Conservation (phyloP, 2,113 vertebrate species). For the Tapirus terrestris region DNA sequence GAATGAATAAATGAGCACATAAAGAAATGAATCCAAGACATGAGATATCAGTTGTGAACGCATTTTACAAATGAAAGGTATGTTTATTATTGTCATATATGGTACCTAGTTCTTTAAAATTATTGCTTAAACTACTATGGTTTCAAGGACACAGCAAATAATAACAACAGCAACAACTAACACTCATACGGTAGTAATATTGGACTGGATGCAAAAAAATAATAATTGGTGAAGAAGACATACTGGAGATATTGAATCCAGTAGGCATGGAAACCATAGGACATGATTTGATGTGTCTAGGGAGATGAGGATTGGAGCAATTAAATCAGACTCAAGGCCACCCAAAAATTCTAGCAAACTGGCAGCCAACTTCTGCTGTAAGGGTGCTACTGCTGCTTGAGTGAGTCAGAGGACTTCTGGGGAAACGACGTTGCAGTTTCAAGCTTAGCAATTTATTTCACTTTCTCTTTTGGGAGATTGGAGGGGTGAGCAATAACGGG, state of each 20-base stretch:
- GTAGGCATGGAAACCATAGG: background rate
- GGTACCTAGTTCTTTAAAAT: background rate
- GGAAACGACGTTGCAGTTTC: background rate
- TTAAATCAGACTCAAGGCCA: background rate
- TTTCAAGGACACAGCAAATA: background rate
- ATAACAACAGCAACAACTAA: background rate
- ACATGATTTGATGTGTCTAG: background rate
- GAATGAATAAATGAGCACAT: conserved; percentile 66
- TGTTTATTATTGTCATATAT: background rate
- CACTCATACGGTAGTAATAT: background rate
- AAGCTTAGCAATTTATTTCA: background rate
- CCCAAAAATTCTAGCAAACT: conserved; percentile 9
- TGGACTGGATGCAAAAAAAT: background rate
- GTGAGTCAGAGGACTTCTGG: conserved; percentile 31
- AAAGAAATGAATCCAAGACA: conserved; percentile 62
- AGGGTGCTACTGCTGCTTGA: background rate
- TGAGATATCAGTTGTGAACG: background rate
- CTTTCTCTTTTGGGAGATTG: background rate
- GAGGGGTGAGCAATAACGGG: background rate
- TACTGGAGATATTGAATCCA: background rate
- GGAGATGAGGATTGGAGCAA: background rate
- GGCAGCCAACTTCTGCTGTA: background rate
- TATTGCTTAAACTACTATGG: background rate
- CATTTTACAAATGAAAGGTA: conserved; percentile 24
- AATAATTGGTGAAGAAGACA: background rate